Base-by-base conservation (phyloP, 2,797 vertebrate species). In the Paratrypauchen microcephalus region DNA sequence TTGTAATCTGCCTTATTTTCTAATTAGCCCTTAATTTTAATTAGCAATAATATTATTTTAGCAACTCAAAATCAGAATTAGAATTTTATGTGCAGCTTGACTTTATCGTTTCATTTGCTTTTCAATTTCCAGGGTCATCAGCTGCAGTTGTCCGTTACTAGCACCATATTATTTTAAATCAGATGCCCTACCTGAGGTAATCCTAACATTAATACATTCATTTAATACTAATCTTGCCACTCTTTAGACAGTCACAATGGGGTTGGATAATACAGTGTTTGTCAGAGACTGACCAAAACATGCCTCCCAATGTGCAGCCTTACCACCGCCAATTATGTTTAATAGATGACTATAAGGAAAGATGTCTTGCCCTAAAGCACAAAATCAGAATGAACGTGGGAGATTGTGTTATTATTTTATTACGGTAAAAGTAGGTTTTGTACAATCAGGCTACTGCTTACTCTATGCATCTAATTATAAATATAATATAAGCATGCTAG, bases 11-110 rank as follows among this genome's bases (percentile, higher is more conserved):
- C 65, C 26, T 52, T 32, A 57, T 65, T 65, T 28, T 45, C 63
- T 6, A 66, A 59, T 64, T 58, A 63, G 61, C 16, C 21, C 39
- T 41, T 24, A 36, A 65, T 65, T 65, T 65, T 28, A 50, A 65
- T 50, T 52, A 30, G 64, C 45, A 5, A 30, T 65, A 65, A 65
- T 47, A 65, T 24, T 52, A 30, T 65, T 65, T 50, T 30, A 52
- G 26, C 45, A 47, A 62, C 60, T 45, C 6, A 63, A 63, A 63
- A 63, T 24, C 18, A n/a, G 58, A 11, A 60, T 32, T 60, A 11
- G 6, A 32, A 36, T 60, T 32, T 19, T 16, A 18, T 9, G 58
- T 36, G 2, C 3, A 60, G 32, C 19, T 28, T 57, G 23, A 28
- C 56, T 57, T 30, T 16, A 57, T 18, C 26, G 5, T 26, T 57